These are phyloP conservation scores for Gouania willdenowi DNA, from an alignment of 2,797 vertebrate species.

Conservation along the genomic window DNA sequence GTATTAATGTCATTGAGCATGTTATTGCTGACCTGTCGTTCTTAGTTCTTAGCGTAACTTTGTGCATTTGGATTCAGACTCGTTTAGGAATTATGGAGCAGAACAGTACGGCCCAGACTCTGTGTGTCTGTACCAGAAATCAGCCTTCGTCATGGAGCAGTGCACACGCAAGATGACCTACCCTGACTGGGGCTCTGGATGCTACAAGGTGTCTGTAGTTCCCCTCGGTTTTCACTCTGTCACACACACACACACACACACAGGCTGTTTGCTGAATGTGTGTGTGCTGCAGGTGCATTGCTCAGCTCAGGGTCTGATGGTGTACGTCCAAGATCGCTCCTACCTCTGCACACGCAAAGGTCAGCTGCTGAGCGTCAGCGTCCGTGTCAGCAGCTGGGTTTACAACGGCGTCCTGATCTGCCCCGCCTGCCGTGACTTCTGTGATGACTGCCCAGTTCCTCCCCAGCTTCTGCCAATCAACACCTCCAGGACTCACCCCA, in stretches of 20 bases:
- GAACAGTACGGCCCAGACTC: slow-evolving; percentile 91
- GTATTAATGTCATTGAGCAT: too few relatives aligned
- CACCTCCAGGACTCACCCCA: slow-evolving; percentile 72
- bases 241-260: too few relatives aligned
- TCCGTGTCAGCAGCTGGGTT: slow-evolving; percentile 84
- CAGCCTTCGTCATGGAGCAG: slow-evolving; percentile 92
- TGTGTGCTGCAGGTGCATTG: slow-evolving; percentile 87
- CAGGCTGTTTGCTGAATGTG: too few relatives aligned
- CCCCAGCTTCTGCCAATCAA: slow-evolving; percentile 79
- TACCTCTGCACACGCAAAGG: slow-evolving; percentile 81
- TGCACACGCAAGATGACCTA: slow-evolving; percentile 88
- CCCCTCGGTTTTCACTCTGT: too few relatives aligned
- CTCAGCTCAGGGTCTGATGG: slow-evolving; percentile 79
- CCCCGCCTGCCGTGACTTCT: slow-evolving; percentile 86
- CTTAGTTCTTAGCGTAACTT: too few relatives aligned
- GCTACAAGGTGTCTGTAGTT: slow-evolving; percentile 81
- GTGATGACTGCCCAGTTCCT: slow-evolving; percentile 84
- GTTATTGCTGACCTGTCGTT: too few relatives aligned
- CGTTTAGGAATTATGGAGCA: slow-evolving; percentile 90
- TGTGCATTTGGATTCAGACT: slow-evolving; percentile 65
- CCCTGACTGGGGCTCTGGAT: slow-evolving; percentile 96
- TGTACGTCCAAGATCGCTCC: slow-evolving; percentile 82
- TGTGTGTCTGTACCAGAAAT: slow-evolving; percentile 89
- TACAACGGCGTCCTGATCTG: slow-evolving; percentile 88
- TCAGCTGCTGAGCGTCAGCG: slow-evolving; percentile 83